phyloP scores from a whole-genome alignment of 1,140 invertebrate genomes.

The Aphelinus atriplicis region DNA sequence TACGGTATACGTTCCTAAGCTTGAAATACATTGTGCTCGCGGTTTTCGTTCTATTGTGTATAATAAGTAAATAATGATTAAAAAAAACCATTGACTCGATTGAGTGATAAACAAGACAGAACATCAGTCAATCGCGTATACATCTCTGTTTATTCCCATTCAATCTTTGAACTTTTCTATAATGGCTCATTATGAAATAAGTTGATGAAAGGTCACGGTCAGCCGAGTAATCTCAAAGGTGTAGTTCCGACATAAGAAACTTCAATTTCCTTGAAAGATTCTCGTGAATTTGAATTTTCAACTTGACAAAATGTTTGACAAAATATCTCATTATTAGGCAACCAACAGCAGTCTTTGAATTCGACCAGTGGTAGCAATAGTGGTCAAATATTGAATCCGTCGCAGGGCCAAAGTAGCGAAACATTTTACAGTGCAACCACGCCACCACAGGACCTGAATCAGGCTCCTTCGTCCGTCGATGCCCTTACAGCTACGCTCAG shows the following conservation, averaged over 20 bases:
- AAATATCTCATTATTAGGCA: conserved; percentile 55
- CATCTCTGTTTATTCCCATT: no score
- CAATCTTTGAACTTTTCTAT: no score
- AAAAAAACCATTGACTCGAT: no score
- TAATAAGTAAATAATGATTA: no score
- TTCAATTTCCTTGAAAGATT: neutral
- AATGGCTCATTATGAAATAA: no score
- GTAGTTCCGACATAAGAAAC: neutral
- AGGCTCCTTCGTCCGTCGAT: conserved; percentile 57
- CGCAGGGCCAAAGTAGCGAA: conserved; percentile 56
- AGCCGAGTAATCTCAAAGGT: no score
- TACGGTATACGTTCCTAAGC: no score
- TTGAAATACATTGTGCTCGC: no score
- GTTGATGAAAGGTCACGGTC: no score
- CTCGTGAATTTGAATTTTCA: neutral
- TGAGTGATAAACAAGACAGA: no score
- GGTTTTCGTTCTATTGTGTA: no score
- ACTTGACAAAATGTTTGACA: conserved; percentile 51
- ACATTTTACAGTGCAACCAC: conserved; percentile 60
- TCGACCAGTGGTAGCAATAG: conserved; percentile 52
- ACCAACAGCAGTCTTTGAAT: conserved; percentile 59
- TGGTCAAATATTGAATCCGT: conserved; percentile 58
- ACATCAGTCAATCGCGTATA: no score
- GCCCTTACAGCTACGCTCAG: conserved; percentile 57
- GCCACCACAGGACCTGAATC: conserved; percentile 62